Percentiles rank a stretch among this genome's conserved stretches.
Evolutionary conservation across 2,888 invertebrate species (phyloP).

Genomic region (Amphipoea lucens): DNA sequence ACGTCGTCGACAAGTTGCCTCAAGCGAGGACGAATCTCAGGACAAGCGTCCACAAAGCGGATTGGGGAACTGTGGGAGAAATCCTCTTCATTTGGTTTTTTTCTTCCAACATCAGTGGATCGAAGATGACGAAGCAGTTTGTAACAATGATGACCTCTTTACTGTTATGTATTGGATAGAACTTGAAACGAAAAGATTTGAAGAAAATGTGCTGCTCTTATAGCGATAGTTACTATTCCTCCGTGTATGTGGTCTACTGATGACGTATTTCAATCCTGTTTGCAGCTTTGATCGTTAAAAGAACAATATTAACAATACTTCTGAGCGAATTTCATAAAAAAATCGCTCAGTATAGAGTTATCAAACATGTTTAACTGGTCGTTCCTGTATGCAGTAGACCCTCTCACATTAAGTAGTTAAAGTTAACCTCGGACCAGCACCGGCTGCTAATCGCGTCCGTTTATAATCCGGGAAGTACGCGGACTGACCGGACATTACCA

Average conservation of each 20-base stretch:
- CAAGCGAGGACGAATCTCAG: background rate
- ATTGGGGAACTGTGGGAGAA: background rate
- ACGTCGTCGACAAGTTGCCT: slow-evolving; percentile 19
- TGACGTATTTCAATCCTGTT: background rate
- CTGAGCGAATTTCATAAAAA: background rate
- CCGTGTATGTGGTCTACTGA: background rate
- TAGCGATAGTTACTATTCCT: background rate
- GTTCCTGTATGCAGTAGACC: background rate
- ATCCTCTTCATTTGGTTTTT: slow-evolving; percentile 12
- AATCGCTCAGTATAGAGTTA: background rate
- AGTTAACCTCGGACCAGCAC: slow-evolving; percentile 6
- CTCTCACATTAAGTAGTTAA: slow-evolving; percentile 5
- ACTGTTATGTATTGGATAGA: background rate
- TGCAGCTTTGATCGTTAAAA: no score
- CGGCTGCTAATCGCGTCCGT: slow-evolving; percentile 33
- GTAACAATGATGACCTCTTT: background rate
- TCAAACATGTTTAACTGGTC: background rate
- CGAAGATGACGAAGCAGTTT: slow-evolving; percentile 19
- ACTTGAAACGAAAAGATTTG: background rate
- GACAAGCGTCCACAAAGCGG: slow-evolving; percentile 1
- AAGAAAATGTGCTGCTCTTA: background rate
- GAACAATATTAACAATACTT: background rate
- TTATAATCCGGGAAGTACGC: slow-evolving; percentile 12
- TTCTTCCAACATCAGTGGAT: background rate
- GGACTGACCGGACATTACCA: slow-evolving; percentile 38